Base-by-base conservation (phyloP, 2,797 vertebrate species). In the Chelonia mydas region DNA sequence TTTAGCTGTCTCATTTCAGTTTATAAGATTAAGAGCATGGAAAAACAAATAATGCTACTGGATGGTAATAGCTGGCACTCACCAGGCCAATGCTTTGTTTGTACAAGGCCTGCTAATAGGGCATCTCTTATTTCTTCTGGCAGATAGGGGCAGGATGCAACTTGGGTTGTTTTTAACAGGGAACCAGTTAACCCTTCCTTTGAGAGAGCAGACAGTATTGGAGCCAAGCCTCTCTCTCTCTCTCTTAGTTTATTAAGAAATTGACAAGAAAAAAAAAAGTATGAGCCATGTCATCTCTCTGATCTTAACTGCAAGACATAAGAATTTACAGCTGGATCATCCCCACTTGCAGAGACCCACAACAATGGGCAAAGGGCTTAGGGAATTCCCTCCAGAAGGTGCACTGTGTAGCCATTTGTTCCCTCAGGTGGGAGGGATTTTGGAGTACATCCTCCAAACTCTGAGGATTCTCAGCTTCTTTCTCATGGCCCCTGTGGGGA, bases 11-110 rank as follows among this genome's bases (percentile, higher is more conserved):
- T 89, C 81, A 11, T 91, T 97, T 97, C 94, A 91, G 96, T 95
- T 96, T 95, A 49, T 94, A 94, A 96, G 96, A 97, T 97, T 96
- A 96, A 97, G 96, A 96, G 90, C 93, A 95, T 41, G 96, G 96
- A 97, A 97, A 96, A 97, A 96, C 96, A 97, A 97, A 97, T 92
- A 95, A 65, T 81, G 45, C 74, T 3, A 54, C 89, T 93, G 93
- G 92, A 88, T 95, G 95, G 96, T 94, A 97, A 95, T 95, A 68
- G 79, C 90, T 94, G 91, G 95, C 96, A 86, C 76, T 84, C 45
- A 81, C 81, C 78, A 19, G 74, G 68, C 74, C 89, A 76, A 13
- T 0, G 4, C 78, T 89, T 21, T 83, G 94, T 94, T 95, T 95
- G 94, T 79, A 81, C 74, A 91, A 83, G 82, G 93, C 25, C 15